Percentiles rank a stretch among this genome's conserved stretches.
Conservation (phyloP, 2,797 vertebrate species). For the Catostomus latipinnis region DNA sequence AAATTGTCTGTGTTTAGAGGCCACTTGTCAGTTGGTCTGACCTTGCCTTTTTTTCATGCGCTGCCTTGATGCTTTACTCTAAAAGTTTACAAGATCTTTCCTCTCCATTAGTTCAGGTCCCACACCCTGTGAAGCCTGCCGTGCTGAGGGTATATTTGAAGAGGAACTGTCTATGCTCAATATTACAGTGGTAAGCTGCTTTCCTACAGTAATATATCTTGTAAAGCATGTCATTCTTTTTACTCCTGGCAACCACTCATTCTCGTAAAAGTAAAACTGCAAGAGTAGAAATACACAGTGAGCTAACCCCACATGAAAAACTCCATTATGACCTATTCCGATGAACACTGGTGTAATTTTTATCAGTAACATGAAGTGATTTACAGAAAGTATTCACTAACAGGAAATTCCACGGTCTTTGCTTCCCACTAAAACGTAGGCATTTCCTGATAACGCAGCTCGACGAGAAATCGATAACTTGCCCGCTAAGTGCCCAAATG, state of each 20-base stretch:
- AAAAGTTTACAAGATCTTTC: slow-evolving; percentile 15
- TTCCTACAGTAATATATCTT: background rate
- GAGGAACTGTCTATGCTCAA: slow-evolving; percentile 89
- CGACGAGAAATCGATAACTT: slow-evolving; percentile 93
- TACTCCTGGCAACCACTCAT: too few relatives aligned
- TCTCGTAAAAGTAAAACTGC: too few relatives aligned
- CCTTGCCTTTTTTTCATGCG: background rate
- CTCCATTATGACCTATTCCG: background rate
- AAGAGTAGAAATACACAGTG: too few relatives aligned
- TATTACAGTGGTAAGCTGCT: slow-evolving; percentile 81
- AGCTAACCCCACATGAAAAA: background rate
- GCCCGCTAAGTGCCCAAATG: slow-evolving; percentile 87
- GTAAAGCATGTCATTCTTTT: background rate
- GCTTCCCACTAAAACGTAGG: slow-evolving; percentile 70
- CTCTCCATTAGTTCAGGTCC: slow-evolving; percentile 83
- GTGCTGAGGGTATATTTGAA: slow-evolving; percentile 94
- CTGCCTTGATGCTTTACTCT: background rate
- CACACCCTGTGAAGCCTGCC: slow-evolving; percentile 91
- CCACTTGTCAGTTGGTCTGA: background rate
- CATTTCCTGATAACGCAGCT: slow-evolving; percentile 95
- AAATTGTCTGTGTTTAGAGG: too few relatives aligned
- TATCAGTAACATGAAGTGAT: background rate
- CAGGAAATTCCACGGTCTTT: background rate
- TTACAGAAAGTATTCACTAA: background rate
- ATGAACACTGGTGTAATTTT: background rate